A percentile compares a stretch with the other conserved stretches of the same genome.
Conservation (phyloP, 1,140 invertebrate genomes). For the Megalopta genalis region DNA sequence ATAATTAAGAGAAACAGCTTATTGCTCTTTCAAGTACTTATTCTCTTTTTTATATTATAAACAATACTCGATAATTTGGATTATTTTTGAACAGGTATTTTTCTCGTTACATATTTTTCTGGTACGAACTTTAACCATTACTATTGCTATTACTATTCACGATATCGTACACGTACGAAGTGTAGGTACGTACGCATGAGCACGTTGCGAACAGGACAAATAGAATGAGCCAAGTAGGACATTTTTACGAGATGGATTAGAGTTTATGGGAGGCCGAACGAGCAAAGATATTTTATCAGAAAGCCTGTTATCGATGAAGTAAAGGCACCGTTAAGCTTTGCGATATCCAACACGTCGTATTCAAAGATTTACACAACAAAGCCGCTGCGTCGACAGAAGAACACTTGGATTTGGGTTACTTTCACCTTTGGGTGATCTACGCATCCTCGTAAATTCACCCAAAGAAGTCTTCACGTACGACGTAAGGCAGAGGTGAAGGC, state of each 20-base stretch:
- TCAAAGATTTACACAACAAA: constrained; percentile 21
- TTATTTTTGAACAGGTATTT: too few species aligned
- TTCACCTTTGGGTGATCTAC: not conserved
- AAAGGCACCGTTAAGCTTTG: constrained; percentile 62
- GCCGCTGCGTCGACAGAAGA: constrained; percentile 14
- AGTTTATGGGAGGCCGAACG: constrained; percentile 53
- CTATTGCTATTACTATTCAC: too few species aligned
- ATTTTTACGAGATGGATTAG: constrained; percentile 57
- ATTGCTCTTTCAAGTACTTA: too few species aligned
- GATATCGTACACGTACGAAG: too few species aligned
- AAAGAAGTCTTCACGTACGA: not conserved
- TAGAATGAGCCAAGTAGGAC: constrained; percentile 22
- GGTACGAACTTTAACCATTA: too few species aligned
- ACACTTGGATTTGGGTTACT: constrained; percentile 27
- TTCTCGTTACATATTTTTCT: too few species aligned
- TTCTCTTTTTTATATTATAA: too few species aligned
- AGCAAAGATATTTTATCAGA: constrained; percentile 63
- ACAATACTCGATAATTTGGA: too few species aligned
- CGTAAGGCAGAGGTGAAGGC: not conserved
- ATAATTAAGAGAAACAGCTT: too few species aligned
- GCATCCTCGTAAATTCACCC: not conserved
- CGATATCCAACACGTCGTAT: constrained; percentile 41
- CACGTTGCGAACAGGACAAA: constrained; percentile 1
- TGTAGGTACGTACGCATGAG: too few species aligned
- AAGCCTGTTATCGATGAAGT: constrained; percentile 65